Evolutionary conservation across 2,888 invertebrate genomes (phyloP), one percentile per base, ranked within the genome.

Genomic region (Noctua comes): DNA sequence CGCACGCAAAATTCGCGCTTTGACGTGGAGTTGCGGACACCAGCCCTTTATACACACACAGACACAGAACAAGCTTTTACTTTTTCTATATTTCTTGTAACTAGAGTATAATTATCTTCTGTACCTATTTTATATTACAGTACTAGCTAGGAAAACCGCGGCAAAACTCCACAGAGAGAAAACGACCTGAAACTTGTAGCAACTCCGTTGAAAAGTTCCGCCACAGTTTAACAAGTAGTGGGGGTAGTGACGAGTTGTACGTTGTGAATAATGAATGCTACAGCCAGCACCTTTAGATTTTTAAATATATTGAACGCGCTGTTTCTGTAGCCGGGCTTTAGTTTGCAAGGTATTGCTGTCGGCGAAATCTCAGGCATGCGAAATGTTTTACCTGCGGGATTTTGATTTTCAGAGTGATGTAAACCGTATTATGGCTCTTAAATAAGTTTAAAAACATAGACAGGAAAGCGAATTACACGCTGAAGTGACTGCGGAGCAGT

Each of bases 261-360:
- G 48, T 68, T n/a, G n/a, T 81, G 85, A 85, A 85, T 85, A 85
- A 73, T 68, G 24, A 81, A 81, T 81, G 82, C 59, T 59, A 24
- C 66, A 66, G 31, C 27, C 43, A 71, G n/a, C 51, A 72, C 46
- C 51, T 66, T 66, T 31, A 1, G 46, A 68, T 85, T 59, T 68
- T 31, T n/a, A 13, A 68, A 81, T 31, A 46, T 51, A 80, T 66
- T 80, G 54, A 80, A 57, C n/a, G 24, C n/a, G 7, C 40, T 79
- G 46, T 54, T 68, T n/a, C 27, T 40, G 16, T 36, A 0, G 0
- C 6, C 51, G 11, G n/a, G 24, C 4, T 43, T 51, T 36, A 21
- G 11, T 48, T 51, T 73, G 18, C 62, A 40, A 36, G 6, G 18
- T 54, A 36, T 46, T 24, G n/a, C 18, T 40, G 6, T 40, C 48